Evolutionary conservation across 1,140 invertebrate genomes (phyloP).

Genomic region (Achroia grisella): DNA sequence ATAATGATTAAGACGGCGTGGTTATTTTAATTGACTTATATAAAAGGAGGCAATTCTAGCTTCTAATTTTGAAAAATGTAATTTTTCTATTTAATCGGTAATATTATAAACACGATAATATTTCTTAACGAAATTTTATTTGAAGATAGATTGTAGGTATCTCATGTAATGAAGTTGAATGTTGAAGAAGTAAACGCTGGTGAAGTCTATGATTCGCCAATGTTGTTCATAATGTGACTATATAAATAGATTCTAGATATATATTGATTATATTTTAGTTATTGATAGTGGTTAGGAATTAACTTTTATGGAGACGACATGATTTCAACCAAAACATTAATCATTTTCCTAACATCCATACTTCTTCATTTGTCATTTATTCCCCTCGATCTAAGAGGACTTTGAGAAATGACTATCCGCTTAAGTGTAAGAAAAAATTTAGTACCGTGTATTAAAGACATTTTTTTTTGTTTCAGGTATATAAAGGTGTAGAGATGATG

Average conservation of each 20-base stretch:
- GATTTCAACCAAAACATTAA: conserved; percentile 31
- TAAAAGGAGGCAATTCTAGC: no score
- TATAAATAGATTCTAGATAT: neutral
- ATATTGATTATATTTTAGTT: conserved; percentile 5
- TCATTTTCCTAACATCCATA: conserved; percentile 35
- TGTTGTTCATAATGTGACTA: no score
- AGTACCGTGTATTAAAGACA: conserved; percentile 21
- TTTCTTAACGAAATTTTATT: no score
- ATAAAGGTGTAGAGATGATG: conserved; percentile 28
- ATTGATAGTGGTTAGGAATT: neutral
- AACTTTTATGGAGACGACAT: conserved; percentile 3
- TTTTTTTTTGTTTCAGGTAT: conserved; percentile 55
- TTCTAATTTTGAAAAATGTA: no score
- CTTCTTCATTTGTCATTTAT: conserved; percentile 54
- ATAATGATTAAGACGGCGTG: no score
- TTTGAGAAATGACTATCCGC: conserved; percentile 49
- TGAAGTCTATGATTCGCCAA: no score
- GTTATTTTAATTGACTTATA: no score
- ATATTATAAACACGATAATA: no score
- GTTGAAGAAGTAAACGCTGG: no score
- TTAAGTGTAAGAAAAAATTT: conserved; percentile 23
- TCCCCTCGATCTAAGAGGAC: conserved; percentile 31
- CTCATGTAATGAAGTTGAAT: no score
- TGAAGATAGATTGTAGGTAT: no score
- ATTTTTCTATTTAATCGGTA: no score